A percentile compares a stretch with the other conserved stretches of the same genome.
phyloP scores from a whole-genome alignment of 1,140 invertebrate species.

The Metopolophium dirhodum region DNA sequence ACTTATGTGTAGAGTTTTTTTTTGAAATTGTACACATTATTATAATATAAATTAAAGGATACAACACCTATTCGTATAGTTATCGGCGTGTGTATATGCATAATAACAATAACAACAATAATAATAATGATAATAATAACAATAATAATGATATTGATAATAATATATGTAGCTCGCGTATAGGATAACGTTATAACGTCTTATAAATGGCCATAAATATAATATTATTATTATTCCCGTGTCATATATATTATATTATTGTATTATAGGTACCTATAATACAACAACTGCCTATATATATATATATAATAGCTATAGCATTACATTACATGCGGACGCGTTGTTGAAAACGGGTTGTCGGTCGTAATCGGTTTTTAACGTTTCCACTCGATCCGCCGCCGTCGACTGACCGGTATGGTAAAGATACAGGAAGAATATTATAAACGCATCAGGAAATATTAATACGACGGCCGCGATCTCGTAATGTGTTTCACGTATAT shows the following conservation, averaged over 20 bases:
- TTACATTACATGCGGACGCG: neutral
- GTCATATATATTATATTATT: neutral
- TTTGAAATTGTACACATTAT: neutral
- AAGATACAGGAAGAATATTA: slow-evolving; percentile 43
- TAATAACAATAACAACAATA: neutral
- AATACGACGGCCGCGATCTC: slow-evolving; percentile 23
- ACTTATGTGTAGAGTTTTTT: neutral
- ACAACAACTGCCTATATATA: no score
- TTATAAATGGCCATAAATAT: neutral
- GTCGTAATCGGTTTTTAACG: slow-evolving; percentile 32
- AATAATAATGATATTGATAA: neutral
- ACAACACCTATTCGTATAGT: neutral
- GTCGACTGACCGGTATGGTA: slow-evolving; percentile 27
- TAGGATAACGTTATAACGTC: neutral
- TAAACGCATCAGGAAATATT: slow-evolving; percentile 35
- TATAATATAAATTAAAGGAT: neutral
- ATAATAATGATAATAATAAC: neutral
- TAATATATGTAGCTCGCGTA: neutral
- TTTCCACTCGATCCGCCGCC: neutral
- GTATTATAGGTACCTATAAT: neutral
- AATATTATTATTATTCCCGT: neutral
- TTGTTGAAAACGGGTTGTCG: neutral
- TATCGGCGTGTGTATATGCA: neutral
- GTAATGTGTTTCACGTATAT: slow-evolving; percentile 15
- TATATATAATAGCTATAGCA: neutral